Evolutionary conservation across 2,888 invertebrate species (phyloP), one percentile per base, ranked within the genome.

Genomic region (Nomada goodeniana): DNA sequence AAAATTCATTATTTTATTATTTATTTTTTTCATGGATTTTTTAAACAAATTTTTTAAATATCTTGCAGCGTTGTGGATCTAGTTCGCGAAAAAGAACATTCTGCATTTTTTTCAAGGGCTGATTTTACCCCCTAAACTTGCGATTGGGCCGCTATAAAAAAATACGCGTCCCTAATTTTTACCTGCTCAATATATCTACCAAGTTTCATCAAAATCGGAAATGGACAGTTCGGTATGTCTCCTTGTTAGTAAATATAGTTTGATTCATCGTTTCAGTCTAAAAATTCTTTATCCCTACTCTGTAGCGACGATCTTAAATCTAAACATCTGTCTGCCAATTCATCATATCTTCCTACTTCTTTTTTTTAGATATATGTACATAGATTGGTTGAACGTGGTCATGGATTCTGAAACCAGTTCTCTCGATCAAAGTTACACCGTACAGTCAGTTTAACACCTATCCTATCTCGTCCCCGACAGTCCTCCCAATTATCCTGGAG

Each of bases 401-500:
- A 65, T 23, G 67, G 55, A 55, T 65, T 63, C 52, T 15, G 59
- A 64, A 70, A 69, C 36, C 59, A 59, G 77, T 64, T 23, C 59
- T 53, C 42, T 50, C 64, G 77, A 77, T 77, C 80, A 65, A 70
- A 71, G 65, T 76, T 76, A 52, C 50, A 61, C n/a, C 18, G 23
- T 29, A 59, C 29, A 67, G 55, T 67, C 77, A 26, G 50, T 77
- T 65, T 60, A 74, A 55, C 79, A 65, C 61, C 80, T 52, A 72
- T 67, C 55, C 80, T 78, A 79, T 67, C 67, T 69, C 70, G 50
- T 61, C 57, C 29, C 55, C 67, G 50, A 64, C 52, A 63, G 64
- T 60, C 73, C 60, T 73, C 60, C 73, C 81, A 81, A 81, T 81
- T 81, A 81, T 81, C 81, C 70, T 67, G 60, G 73, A 67, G 59